phyloP scores from a whole-genome alignment of 1,140 invertebrate species.

The silkworm (Bombyx mori) region DNA sequence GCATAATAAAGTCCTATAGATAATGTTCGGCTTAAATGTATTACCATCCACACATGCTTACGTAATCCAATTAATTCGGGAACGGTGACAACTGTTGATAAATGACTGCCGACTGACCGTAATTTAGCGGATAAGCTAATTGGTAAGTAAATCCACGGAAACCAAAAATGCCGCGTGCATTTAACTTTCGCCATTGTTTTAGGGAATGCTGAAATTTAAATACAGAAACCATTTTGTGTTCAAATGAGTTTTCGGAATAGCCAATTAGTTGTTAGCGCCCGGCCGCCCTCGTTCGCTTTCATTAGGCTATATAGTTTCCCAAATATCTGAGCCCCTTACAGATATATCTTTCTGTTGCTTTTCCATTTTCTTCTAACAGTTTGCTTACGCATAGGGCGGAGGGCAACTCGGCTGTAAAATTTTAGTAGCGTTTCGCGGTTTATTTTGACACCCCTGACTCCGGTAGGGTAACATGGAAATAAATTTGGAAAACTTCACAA shows the following conservation, averaged over 20 bases:
- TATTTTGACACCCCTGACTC: conserved; percentile 17
- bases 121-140: conserved; percentile 10
- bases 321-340: conserved; percentile 61
- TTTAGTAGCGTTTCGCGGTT: conserved; percentile 47
- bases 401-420: conserved; percentile 53
- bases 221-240: conserved; percentile 70
- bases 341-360: conserved; percentile 58
- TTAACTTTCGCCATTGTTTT: conserved; percentile 63
- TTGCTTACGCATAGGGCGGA: conserved; percentile 30
- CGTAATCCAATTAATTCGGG: conserved; percentile 1
- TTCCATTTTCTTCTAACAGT: conserved; percentile 56
- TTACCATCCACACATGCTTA: background rate
- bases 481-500: too few species aligned
- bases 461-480: too few species aligned
- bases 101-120: conserved; percentile 1
- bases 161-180: conserved; percentile 49
- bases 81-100: conserved; percentile 4
- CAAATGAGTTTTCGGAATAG: conserved; percentile 71
- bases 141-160: conserved; percentile 35
- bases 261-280: conserved; percentile 70
- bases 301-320: conserved; percentile 69
- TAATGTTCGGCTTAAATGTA: too few species aligned
- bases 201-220: conserved; percentile 68
- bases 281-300: conserved; percentile 65
- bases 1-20: too few species aligned